Evolutionary conservation across 2,888 invertebrate species (phyloP), one percentile per base, ranked within the genome.

Genomic region (Epinotia ramella): DNA sequence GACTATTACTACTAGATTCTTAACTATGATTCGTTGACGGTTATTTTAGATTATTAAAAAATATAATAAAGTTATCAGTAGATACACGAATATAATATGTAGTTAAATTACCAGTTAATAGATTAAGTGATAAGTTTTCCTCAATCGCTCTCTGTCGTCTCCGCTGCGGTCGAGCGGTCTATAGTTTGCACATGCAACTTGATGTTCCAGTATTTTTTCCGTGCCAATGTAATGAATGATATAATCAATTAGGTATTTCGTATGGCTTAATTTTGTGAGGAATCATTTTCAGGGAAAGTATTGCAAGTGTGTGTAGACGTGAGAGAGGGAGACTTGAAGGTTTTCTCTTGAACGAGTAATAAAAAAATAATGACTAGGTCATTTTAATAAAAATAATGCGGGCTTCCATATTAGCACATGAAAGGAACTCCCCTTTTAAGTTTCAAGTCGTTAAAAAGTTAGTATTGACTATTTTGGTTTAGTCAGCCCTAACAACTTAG

Each of bases 111-210:
- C 53, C 53, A 60, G 20, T 46, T 60, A 75, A 62, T 76, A 72
- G 67, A 76, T 72, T 67, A 67, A 46, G 3, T 56, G 76, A 56
- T 70, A n/a, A 62, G 77, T 86, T 88, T 86, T 89, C 90, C 89
- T 89, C 89, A 88, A 79, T 86, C 86, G 81, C 77, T 88, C 89
- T 88, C 87, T 86, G 81, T 89, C 86, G 76, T 80, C 78, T 80
- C 79, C 79, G 40, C 60, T 56, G 75, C 75, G 75, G 65, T 75
- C 70, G 70, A 66, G 65, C 75, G 65, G 70, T 57, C 75, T 75
- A n/a, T n/a, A 71, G 65, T 53, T 53, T 71, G 78, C 62, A 40
- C 70, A 77, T 79, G 77, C 79, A 79, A 78, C 70, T 77, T 74
- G 76, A 46, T 46, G 69, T 73, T 76, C 69, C 66, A 72, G 62